Evolutionary conservation across 2,888 invertebrate genomes (phyloP).

Genomic region (Dyspetes luteomarginatus): DNA sequence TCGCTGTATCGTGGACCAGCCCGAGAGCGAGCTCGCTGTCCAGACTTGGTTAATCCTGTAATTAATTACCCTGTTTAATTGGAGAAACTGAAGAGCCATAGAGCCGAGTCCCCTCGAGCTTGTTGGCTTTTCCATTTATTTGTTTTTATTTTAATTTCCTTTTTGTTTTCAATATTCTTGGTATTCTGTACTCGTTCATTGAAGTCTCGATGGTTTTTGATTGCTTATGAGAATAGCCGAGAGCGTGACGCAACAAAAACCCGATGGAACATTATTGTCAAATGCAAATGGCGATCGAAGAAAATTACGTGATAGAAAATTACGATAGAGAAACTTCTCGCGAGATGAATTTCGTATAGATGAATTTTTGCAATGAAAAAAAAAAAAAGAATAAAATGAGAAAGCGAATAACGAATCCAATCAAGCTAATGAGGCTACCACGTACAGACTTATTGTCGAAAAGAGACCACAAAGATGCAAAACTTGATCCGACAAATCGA

Average conservation of each 20-base stretch:
- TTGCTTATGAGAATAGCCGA: conserved; percentile 15
- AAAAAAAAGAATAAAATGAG: neutral
- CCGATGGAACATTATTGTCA: conserved; percentile 25
- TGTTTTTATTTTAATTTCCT: too few relatives aligned
- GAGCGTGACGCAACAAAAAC: conserved; percentile 5
- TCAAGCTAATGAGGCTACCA: conserved; percentile 15
- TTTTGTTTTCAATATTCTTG: conserved; percentile 48
- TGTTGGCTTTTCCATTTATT: conserved; percentile 67
- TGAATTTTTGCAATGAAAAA: neutral
- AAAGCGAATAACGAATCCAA: neutral
- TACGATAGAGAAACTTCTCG: neutral
- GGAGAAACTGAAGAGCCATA: conserved; percentile 64
- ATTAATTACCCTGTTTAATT: conserved; percentile 74
- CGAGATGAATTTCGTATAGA: neutral
- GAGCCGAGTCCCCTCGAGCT: conserved; percentile 28
- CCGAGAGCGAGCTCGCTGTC: conserved; percentile 25
- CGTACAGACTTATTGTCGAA: too few relatives aligned
- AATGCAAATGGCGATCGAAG: conserved; percentile 18
- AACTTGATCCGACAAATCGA: too few relatives aligned
- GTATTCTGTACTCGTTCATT: conserved; percentile 45
- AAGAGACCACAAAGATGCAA: too few relatives aligned
- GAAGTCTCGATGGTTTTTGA: conserved; percentile 53
- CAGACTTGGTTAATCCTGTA: conserved; percentile 70
- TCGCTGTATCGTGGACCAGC: conserved; percentile 11
- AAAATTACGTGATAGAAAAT: neutral